Percentiles rank a stretch among this genome's conserved stretches.
These are phyloP conservation scores for Enteromius treurensis DNA, from an alignment of 2,797 vertebrate species.

Conservation along the genomic window DNA sequence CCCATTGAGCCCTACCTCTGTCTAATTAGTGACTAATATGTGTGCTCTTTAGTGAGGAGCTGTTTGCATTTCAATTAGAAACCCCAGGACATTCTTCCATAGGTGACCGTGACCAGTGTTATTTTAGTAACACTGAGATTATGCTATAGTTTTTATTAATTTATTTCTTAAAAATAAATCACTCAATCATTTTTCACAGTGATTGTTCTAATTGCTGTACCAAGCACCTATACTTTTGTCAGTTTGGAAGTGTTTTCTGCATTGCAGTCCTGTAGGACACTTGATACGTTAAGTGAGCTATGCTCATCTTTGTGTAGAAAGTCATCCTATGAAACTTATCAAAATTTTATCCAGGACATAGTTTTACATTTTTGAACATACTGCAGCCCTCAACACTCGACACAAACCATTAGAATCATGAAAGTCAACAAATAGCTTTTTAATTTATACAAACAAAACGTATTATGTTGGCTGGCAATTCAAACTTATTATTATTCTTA, in stretches of 20 bases:
- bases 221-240: not conserved
- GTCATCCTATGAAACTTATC: too few relatives aligned
- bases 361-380: too few relatives aligned
- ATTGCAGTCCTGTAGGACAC: too few relatives aligned
- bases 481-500: too few relatives aligned
- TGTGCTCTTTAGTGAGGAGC: constrained; percentile 19
- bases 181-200: not conserved
- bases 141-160: not conserved
- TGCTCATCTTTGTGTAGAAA: too few relatives aligned
- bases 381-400: too few relatives aligned
- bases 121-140: not conserved
- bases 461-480: too few relatives aligned
- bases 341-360: too few relatives aligned
- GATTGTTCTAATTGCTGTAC: not conserved
- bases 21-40: constrained; percentile 34
- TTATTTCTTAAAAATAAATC: not conserved
- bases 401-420: too few relatives aligned
- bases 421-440: too few relatives aligned
- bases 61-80: constrained; percentile 19
- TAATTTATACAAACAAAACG: too few relatives aligned
- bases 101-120: not conserved
- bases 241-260: not conserved
- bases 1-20: not conserved
- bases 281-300: too few relatives aligned
- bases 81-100: not conserved